Conservation (phyloP, 2,888 invertebrate genomes). For the Hydroisotoma schaefferi region DNA sequence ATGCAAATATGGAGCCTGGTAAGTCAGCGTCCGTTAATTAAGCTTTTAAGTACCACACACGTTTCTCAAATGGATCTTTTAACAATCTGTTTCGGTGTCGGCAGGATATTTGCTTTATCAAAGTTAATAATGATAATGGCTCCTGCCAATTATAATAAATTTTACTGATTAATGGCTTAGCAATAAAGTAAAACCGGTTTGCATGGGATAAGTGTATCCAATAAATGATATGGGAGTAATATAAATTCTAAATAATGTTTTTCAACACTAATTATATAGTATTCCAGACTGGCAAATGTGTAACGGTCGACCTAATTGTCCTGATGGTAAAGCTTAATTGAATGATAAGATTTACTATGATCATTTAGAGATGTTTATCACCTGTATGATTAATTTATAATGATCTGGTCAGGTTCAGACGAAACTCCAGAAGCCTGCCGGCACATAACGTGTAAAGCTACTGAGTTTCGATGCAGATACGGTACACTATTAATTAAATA, state of each 20-base stretch:
- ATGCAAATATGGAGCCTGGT: constrained; percentile 46
- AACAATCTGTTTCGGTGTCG: too few relatives aligned
- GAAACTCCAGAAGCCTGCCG: constrained; percentile 42
- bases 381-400: constrained; percentile 33
- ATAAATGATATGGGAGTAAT: too few relatives aligned
- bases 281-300: constrained; percentile 43
- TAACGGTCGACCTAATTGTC: constrained; percentile 33
- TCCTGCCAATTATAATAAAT: too few relatives aligned
- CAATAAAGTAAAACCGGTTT: too few relatives aligned
- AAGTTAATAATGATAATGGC: too few relatives aligned
- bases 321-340: constrained; percentile 27
- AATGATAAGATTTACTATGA: neutral
- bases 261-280: too few relatives aligned
- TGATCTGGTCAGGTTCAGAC: constrained; percentile 34
- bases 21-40: neutral
- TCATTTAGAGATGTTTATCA: constrained; percentile 27
- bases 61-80: too few relatives aligned
- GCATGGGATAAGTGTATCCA: too few relatives aligned
- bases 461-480: constrained; percentile 44
- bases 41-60: too few relatives aligned
- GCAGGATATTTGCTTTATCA: too few relatives aligned
- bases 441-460: constrained; percentile 33
- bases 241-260: too few relatives aligned
- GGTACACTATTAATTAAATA: constrained; percentile 16
- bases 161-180: too few relatives aligned